phyloP scores from a whole-genome alignment of 2,113 vertebrate species.

The Crocuta crocuta region DNA sequence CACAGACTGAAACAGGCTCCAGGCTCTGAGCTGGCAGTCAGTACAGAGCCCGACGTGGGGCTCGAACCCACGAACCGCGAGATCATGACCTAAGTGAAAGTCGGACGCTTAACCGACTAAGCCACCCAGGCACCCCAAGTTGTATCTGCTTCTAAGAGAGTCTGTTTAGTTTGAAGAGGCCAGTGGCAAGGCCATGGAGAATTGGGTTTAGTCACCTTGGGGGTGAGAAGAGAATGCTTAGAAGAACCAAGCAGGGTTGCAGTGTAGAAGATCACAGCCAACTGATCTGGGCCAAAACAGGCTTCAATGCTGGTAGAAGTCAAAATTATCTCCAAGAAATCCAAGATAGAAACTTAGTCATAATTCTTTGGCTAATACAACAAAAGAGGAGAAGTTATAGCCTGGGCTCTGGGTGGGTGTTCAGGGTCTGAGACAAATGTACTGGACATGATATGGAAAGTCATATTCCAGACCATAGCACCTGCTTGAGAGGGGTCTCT shows the following conservation, averaged over 20 bases:
- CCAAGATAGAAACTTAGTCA: background rate
- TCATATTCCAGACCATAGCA: background rate
- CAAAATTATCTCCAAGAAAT: background rate
- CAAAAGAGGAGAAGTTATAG: background rate
- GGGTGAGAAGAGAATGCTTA: background rate
- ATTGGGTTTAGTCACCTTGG: background rate
- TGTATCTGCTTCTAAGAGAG: background rate
- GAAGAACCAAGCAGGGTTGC: background rate
- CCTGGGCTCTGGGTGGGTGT: background rate
- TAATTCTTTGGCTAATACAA: background rate
- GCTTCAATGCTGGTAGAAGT: background rate
- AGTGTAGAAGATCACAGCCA: background rate
- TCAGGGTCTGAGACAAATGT: background rate
- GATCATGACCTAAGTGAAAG: too few relatives aligned
- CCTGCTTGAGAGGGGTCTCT: background rate
- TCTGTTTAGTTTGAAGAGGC: background rate
- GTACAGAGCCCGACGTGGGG: too few relatives aligned
- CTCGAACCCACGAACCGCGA: too few relatives aligned
- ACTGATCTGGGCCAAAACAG: background rate
- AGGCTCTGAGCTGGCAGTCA: too few relatives aligned
- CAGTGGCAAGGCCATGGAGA: background rate
- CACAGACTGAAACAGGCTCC: too few relatives aligned
- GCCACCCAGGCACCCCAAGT: background rate
- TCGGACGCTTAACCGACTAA: too few relatives aligned
- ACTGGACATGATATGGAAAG: background rate